Base-by-base conservation (phyloP, 2,888 invertebrate genomes). In the Siphonodentalium dalli region DNA sequence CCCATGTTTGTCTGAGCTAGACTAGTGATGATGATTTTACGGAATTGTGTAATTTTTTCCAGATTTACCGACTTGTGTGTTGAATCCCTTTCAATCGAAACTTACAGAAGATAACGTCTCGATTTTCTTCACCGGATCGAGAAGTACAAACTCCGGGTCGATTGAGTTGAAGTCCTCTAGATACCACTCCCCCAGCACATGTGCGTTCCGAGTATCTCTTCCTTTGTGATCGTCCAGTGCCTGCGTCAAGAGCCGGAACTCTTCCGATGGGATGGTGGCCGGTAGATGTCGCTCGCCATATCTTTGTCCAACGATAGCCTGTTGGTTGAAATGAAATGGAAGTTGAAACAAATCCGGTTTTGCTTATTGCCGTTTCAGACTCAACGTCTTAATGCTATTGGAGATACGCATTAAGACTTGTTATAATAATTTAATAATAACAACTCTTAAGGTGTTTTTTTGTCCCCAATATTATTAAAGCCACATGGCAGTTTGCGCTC, bases 251-350 rank as follows among this genome's bases (percentile, higher is more conserved):
- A 58, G 47, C 38, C 74, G 74, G 47, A 64, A 78, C 45, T 77
- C 74, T 1, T 66, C 55, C 4, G 68, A 66, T 7, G 66, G 57
- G n/a, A 79, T 77, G 11, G 56, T 50, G 3, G 64, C 54, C 4
- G 77, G 78, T 8, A 77, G 60, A 5, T 67, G 61, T 18, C 56
- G 51, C 2, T 65, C 60, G 0, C 79, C 78, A 61, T 77, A 77
- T 33, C 68, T 67, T 44, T 79, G 78, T 4, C 78, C 77, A 24
- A 79, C 48, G 43, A 79, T 68, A 8, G 70, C 72, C 79, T 78
- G 62, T 7, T 47, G 45, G 35, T 33, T 8, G n/a, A 15, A 13
- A 3, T 29, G 7, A 4, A 13, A 11, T 35, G 21, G 18, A 35
- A 35, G 2, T 18, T 6, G 5, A 21, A 21, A 20, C 6, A 8